Evolutionary conservation across 2,797 vertebrate species (phyloP).

Genomic region (Coendou prehensilis): DNA sequence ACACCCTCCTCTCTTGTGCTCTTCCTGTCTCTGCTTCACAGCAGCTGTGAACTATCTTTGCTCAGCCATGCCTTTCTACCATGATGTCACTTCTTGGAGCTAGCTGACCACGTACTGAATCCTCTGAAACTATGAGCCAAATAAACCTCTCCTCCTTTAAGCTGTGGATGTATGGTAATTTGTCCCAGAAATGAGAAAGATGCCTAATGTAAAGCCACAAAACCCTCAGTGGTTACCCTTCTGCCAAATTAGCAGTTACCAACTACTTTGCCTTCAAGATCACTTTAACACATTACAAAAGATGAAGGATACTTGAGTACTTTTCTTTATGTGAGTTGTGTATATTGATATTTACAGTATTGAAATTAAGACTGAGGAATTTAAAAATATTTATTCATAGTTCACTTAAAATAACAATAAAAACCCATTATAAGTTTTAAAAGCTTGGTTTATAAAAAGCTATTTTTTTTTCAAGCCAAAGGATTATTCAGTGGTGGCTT

Average conservation of each 20-base stretch:
- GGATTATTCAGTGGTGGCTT: background rate
- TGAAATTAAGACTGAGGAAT: conserved; percentile 9
- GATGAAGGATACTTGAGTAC: background rate
- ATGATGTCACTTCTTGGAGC: background rate
- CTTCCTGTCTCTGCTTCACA: background rate
- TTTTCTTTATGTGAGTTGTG: background rate
- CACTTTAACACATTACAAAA: background rate
- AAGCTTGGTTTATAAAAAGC: background rate
- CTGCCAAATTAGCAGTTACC: background rate
- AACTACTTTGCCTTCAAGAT: background rate
- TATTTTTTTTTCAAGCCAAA: background rate
- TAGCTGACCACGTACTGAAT: background rate
- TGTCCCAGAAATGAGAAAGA: background rate
- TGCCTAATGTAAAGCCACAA: background rate
- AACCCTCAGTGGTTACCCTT: background rate
- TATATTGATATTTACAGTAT: background rate
- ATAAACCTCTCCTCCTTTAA: background rate
- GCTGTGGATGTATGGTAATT: background rate
- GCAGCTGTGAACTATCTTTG: background rate
- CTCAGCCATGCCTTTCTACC: background rate
- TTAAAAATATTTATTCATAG: background rate
- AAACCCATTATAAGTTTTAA: background rate
- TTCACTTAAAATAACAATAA: background rate
- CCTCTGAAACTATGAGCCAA: background rate
- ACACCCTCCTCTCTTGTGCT: background rate